Conservation (phyloP, 2,797 vertebrate genomes). For the Phrynocephalus vlangalii region DNA sequence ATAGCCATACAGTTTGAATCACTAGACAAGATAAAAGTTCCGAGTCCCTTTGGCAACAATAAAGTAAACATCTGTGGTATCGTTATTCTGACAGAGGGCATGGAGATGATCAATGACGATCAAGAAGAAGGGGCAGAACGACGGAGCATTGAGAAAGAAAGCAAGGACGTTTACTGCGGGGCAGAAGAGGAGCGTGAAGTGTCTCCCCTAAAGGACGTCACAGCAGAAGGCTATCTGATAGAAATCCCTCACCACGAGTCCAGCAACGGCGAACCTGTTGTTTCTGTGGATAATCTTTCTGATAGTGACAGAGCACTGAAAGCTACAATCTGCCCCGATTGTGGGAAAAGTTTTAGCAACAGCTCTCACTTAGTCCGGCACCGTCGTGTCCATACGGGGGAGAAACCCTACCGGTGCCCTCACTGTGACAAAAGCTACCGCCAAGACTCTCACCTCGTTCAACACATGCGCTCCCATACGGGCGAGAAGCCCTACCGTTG, state of each 20-base stretch:
- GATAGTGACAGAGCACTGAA: slow-evolving; percentile 43
- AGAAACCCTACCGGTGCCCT: slow-evolving; percentile 72
- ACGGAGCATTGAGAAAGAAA: neutral
- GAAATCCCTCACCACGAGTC: neutral
- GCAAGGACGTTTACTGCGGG: neutral
- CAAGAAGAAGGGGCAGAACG: neutral
- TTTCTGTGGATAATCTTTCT: slow-evolving; percentile 21
- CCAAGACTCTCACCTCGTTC: slow-evolving; percentile 68
- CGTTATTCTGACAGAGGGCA: slow-evolving; percentile 14
- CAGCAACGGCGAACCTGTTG: slow-evolving; percentile 10
- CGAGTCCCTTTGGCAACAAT: neutral
- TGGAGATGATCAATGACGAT: slow-evolving; percentile 11
- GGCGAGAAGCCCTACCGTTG: slow-evolving; percentile 76
- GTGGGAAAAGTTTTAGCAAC: slow-evolving; percentile 73
- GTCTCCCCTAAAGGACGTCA: neutral
- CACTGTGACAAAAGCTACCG: slow-evolving; percentile 45
- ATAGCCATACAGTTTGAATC: neutral
- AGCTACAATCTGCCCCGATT: slow-evolving; percentile 66
- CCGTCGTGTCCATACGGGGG: slow-evolving; percentile 73
- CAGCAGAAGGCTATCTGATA: neutral
- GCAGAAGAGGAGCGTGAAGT: neutral
- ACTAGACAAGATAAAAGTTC: neutral
- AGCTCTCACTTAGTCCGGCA: slow-evolving; percentile 72
- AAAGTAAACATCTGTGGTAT: slow-evolving; percentile 22
- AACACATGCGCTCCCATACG: slow-evolving; percentile 75